These are phyloP conservation scores for rat (Rattus norvegicus) DNA, from an alignment of 2,113 vertebrate species.

Conservation along the genomic window GRCr8 NC_086019.1:106614001-106614500, in stretches of 20 bases:
- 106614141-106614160: not conserved
- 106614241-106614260: not conserved
- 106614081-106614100: not conserved
- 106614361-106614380: too few relatives aligned
- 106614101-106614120: not conserved
- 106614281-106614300: too few relatives aligned
- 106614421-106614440: not conserved
- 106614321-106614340: too few relatives aligned
- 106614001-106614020: not conserved
- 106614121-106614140: not conserved
- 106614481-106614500: not conserved
- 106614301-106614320: too few relatives aligned
- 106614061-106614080: not conserved
- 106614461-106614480: not conserved
- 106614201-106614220: not conserved
- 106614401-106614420: not conserved
- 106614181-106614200: not conserved
- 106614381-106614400: not conserved
- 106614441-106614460: not conserved
- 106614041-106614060: not conserved
- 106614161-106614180: not conserved
- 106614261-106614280: constrained; percentile 19
- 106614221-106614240: constrained; percentile 36
- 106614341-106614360: too few relatives aligned
- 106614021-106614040: not conserved